phyloP scores from a whole-genome alignment of 1,140 invertebrate species.

The Meloidogyne exigua region DNA sequence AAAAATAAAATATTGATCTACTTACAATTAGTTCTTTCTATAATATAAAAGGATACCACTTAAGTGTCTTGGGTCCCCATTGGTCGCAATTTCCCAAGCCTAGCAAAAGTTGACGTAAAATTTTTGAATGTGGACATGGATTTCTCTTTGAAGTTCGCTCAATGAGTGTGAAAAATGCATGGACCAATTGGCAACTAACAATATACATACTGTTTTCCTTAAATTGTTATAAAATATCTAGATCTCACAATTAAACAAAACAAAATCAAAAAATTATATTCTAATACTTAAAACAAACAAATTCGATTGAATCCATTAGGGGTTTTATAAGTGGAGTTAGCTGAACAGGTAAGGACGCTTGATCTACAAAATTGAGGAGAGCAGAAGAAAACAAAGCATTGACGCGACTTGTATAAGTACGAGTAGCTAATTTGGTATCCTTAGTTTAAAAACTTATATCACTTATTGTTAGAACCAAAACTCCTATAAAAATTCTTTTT shows the following conservation, averaged over 20 bases:
- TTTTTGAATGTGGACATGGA: constrained; percentile 49
- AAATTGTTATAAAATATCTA: neutral
- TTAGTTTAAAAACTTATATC: too few species aligned
- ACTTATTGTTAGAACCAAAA: too few species aligned
- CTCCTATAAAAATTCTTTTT: too few species aligned
- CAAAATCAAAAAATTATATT: constrained; percentile 10
- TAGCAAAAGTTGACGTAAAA: constrained; percentile 43
- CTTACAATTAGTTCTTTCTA: too few species aligned
- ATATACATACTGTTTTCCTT: constrained; percentile 28
- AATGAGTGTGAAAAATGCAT: constrained; percentile 39
- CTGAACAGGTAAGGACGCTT: neutral
- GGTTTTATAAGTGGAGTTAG: constrained; percentile 50
- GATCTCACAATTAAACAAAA: neutral
- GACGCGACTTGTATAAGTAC: constrained; percentile 47
- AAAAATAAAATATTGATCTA: neutral
- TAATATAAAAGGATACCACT: constrained; percentile 22
- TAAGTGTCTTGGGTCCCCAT: constrained; percentile 23
- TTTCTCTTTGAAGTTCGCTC: constrained; percentile 29
- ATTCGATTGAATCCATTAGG: constrained; percentile 27
- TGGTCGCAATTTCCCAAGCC: constrained; percentile 32
- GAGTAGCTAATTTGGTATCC: constrained; percentile 36
- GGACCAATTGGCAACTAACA: constrained; percentile 33
- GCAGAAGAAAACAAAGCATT: constrained; percentile 44
- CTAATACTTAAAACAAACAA: neutral
- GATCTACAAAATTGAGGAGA: constrained; percentile 45